Conservation (phyloP, 1,140 invertebrate genomes). For the Bombus cullumanus region DNA sequence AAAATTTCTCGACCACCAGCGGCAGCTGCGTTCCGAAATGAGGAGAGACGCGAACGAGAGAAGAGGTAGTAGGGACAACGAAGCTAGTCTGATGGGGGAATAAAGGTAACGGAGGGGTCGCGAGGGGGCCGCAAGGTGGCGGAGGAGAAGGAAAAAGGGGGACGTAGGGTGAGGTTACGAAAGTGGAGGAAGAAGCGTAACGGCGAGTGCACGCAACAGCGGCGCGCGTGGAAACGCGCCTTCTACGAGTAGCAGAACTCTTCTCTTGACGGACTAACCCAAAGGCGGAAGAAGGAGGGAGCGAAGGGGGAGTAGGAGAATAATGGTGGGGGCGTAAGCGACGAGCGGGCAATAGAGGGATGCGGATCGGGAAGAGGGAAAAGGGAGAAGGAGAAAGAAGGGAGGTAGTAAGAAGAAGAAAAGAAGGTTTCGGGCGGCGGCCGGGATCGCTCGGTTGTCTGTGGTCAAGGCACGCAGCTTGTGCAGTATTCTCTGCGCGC, state of each 20-base stretch:
- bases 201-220: constrained; percentile 75
- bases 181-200: constrained; percentile 74
- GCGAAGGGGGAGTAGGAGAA: constrained; percentile 24
- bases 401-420: constrained; percentile 62
- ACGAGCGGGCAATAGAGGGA: constrained; percentile 41
- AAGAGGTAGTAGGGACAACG: constrained; percentile 28
- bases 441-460: constrained; percentile 76
- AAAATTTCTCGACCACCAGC: constrained; percentile 69
- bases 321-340: constrained; percentile 50
- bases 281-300: constrained; percentile 23
- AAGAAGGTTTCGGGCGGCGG: constrained; percentile 77
- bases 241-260: constrained; percentile 68
- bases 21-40: constrained; percentile 68
- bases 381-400: constrained; percentile 19
- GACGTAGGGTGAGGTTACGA: constrained; percentile 58
- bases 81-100: constrained; percentile 10
- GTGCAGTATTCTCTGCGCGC: constrained; percentile 70
- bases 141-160: constrained; percentile 16
- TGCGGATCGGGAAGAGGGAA: constrained; percentile 25
- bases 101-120: constrained; percentile 8
- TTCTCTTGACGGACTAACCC: constrained; percentile 65
- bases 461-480: constrained; percentile 80
- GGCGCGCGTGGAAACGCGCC: constrained; percentile 74
- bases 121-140: background rate
- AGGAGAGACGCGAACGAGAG: constrained; percentile 59